phyloP scores from a whole-genome alignment of 2,888 invertebrate genomes.

The Podabrus alpinus region DNA sequence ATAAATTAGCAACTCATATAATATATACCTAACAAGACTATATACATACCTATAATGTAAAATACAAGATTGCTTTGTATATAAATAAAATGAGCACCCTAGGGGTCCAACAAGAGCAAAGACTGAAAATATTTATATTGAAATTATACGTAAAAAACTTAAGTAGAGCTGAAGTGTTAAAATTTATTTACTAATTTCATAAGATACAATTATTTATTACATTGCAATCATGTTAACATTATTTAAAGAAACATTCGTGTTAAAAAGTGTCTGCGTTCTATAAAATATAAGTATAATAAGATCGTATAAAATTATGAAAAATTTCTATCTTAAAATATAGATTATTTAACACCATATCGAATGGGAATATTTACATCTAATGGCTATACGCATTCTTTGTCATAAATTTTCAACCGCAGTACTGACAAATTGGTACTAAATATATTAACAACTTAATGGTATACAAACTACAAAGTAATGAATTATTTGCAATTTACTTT shows the following conservation, averaged over 20 bases:
- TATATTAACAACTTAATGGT: background rate
- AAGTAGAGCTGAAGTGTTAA: conserved; percentile 21
- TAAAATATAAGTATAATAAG: background rate
- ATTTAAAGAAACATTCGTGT: background rate
- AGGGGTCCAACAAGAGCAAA: conserved; percentile 35
- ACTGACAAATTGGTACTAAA: background rate
- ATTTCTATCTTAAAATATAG: background rate
- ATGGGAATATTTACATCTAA: background rate
- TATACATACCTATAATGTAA: conserved; percentile 40
- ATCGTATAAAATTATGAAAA: background rate
- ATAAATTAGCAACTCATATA: conserved; percentile 43
- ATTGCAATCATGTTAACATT: background rate
- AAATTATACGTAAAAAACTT: conserved; percentile 32
- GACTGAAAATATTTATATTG: conserved; percentile 40
- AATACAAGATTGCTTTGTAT: conserved; percentile 43
- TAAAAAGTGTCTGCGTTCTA: background rate
- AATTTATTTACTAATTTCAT: conserved; percentile 18
- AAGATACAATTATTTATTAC: conserved; percentile 1
- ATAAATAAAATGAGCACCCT: conserved; percentile 39
- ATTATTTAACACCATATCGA: background rate
- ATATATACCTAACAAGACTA: conserved; percentile 38
- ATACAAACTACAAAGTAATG: conserved; percentile 3
- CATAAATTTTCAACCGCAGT: background rate
- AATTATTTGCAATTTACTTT: conserved; percentile 22
- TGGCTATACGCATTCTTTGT: background rate